Evolutionary conservation across 2,888 invertebrate genomes (phyloP), one percentile per base, ranked within the genome.

Genomic region (Ceriagrion tenellum): DNA sequence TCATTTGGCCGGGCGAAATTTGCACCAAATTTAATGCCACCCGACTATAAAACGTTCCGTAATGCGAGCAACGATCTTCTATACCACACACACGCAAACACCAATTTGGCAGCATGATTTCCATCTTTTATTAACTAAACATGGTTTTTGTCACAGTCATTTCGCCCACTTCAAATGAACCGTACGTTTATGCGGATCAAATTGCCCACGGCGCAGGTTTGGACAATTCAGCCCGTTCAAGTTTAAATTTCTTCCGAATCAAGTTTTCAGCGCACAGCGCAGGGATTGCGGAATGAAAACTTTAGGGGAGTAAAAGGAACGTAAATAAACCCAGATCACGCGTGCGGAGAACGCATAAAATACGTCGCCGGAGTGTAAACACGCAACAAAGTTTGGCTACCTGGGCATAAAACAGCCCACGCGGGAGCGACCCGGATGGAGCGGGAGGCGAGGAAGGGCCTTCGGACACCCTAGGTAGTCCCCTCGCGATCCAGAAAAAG

Each of bases 251-350:
- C 20, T 6, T 59, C 13, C 59, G 18, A 59, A 20, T 81, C 35
- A 0, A 30, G n/a, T 81, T 81, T 35, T 30, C 35, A 81, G 18
- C 74, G n/a, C 26, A 35, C 74, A 18, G 8, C 13, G 13, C 10
- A 13, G 16, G 13, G 30, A 81, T 13, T 30, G 12, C 35, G 74
- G 35, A 81, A 81, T 18, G 35, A 81, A 30, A 81, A 0, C 12
- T 30, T 30, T 81, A 81, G 30, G 35, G 35, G 6, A n/a, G 2
- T 23, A 26, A 69, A 69, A 1, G n/a, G 69, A 12, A 81, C 30
- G 74, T 30, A 30, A 81, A 81, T 69, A 81, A 81, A 81, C 30
- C 74, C 74, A 35, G 74, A 81, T 69, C 69, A 81, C 74, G 74
- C 74, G 12, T 12, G 12, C 35, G 35, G 26, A 81, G 30, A 4